Percentiles rank a stretch among this genome's conserved stretches.
Conservation (phyloP, 2,113 vertebrate genomes). For the Tringa solitaria region DNA sequence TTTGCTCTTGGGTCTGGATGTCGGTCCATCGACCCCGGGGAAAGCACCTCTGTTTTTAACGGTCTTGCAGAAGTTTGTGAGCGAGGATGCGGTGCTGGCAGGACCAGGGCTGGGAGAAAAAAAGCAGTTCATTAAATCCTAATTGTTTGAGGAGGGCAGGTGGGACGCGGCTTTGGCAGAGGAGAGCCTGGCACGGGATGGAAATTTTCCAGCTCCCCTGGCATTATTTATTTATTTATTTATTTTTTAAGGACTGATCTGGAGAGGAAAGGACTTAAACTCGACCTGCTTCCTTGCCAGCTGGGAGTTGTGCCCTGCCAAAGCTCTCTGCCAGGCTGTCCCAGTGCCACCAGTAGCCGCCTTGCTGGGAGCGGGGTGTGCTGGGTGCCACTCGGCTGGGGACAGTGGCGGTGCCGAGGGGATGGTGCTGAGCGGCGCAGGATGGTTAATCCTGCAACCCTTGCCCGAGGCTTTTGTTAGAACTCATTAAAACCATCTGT, state of each 20-base stretch:
- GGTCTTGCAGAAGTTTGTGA: neutral
- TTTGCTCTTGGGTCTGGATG: neutral
- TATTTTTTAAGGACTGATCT: neutral
- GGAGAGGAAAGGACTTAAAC: neutral
- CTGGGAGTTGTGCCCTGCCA: neutral
- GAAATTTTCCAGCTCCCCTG: neutral
- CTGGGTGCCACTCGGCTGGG: rapidly evolving
- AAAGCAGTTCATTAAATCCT: neutral
- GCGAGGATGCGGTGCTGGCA: neutral
- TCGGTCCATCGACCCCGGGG: rapidly evolving
- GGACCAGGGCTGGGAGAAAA: neutral
- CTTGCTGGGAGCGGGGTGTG: neutral
- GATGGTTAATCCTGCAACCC: neutral
- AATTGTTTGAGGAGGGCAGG: neutral
- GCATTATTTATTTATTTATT: neutral
- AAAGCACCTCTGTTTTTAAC: neutral
- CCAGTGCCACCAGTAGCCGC: neutral
- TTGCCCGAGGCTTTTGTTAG: neutral
- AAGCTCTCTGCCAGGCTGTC: rapidly evolving
- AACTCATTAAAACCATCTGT: conserved; percentile 1
- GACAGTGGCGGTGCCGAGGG: rapidly evolving
- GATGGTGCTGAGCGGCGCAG: neutral
- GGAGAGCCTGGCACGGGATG: neutral
- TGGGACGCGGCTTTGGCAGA: neutral
- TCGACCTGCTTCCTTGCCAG: rapidly evolving